Conservation (phyloP, 2,797 vertebrate species). For the Australoheros facetus region DNA sequence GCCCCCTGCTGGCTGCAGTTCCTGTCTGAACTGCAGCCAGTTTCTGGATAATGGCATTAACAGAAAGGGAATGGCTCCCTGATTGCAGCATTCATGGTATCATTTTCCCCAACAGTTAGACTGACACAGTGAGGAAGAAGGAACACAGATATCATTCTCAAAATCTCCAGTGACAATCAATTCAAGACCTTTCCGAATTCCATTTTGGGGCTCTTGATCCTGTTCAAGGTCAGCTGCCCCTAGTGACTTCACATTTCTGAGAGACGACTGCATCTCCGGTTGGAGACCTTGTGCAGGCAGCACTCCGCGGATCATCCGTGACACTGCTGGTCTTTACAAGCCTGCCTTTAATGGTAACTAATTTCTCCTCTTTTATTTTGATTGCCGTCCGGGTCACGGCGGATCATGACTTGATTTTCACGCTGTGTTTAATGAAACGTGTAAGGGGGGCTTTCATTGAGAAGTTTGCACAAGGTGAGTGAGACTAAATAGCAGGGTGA, state of each 20-base stretch:
- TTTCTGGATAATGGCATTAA: not conserved
- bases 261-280: slow-evolving; percentile 34
- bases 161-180: slow-evolving; percentile 71
- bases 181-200: slow-evolving; percentile 56
- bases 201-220: slow-evolving; percentile 49
- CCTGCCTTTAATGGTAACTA: slow-evolving; percentile 69
- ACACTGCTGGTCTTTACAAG: slow-evolving; percentile 72
- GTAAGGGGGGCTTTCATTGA: slow-evolving; percentile 72
- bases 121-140: slow-evolving; percentile 43
- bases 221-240: slow-evolving; percentile 52
- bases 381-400: slow-evolving; percentile 71
- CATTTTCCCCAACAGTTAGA: slow-evolving; percentile 38
- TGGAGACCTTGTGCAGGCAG: slow-evolving; percentile 28
- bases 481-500: slow-evolving; percentile 64
- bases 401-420: slow-evolving; percentile 70
- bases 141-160: slow-evolving; percentile 55
- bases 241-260: slow-evolving; percentile 35
- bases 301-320: slow-evolving; percentile 22
- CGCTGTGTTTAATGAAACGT: slow-evolving; percentile 69
- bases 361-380: slow-evolving; percentile 74
- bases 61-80: not conserved
- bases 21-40: not conserved
- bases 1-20: not conserved
- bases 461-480: slow-evolving; percentile 76
- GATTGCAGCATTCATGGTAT: slow-evolving; percentile 13